Conservation (phyloP, 2,888 invertebrate species). For the Phorcus lineatus region DNA sequence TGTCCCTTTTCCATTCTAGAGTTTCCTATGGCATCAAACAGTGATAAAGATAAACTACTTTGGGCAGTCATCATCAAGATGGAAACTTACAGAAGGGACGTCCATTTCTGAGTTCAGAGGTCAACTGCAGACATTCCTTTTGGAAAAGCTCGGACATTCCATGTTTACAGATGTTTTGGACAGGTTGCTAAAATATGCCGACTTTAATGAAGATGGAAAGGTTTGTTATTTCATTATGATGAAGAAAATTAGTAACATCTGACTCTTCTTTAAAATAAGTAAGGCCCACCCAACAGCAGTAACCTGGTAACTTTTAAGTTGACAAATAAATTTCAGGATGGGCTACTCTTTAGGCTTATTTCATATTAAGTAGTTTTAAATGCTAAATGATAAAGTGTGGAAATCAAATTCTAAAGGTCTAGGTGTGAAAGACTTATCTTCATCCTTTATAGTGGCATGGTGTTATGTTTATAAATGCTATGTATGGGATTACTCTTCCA, state of each 20-base stretch:
- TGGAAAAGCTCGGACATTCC: slow-evolving; percentile 49
- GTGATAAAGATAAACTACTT: slow-evolving; percentile 19
- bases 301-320: no score
- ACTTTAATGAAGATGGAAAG: slow-evolving; percentile 62
- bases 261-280: no score
- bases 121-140: slow-evolving; percentile 50
- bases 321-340: no score
- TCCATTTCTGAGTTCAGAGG: slow-evolving; percentile 48
- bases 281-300: no score
- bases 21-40: slow-evolving; percentile 2
- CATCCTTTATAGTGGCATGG: no score
- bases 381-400: no score
- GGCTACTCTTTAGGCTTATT: no score
- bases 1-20: background rate
- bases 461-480: no score
- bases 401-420: no score
- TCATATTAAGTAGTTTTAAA: no score
- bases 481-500: no score
- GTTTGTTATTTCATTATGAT: slow-evolving; percentile 39
- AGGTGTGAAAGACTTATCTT: no score
- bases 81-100: slow-evolving; percentile 39
- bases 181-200: slow-evolving; percentile 56
- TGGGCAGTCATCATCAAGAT: background rate
- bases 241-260: background rate
- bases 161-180: slow-evolving; percentile 53